phyloP scores from a whole-genome alignment of 2,888 invertebrate species.

The Nectonema munidae region DNA sequence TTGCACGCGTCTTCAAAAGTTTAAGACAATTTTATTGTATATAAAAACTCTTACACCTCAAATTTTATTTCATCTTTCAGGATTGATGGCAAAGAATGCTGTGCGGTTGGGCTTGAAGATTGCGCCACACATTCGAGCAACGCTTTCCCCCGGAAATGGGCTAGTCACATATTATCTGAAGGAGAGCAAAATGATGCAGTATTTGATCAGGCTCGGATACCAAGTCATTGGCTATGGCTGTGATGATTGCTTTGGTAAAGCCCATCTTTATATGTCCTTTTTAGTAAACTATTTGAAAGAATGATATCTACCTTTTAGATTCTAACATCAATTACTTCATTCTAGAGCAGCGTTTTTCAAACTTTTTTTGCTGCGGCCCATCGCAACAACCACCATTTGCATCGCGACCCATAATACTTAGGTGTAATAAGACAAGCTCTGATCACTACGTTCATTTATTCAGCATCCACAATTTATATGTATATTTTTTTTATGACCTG shows the following conservation, averaged over 20 bases:
- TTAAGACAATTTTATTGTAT: no score
- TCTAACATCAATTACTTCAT: background rate
- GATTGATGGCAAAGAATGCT: constrained; percentile 62
- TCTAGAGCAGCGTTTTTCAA: no score
- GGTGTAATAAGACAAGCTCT: no score
- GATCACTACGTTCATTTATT: no score
- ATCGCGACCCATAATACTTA: no score
- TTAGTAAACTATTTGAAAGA: constrained; percentile 63
- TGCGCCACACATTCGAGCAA: constrained; percentile 73
- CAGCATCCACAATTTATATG: no score
- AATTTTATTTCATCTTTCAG: constrained; percentile 27
- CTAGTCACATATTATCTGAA: constrained; percentile 60
- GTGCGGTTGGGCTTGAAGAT: constrained; percentile 57
- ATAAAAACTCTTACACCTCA: no score
- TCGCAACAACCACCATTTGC: no score
- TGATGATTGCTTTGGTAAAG: constrained; percentile 98
- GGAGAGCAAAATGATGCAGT: constrained; percentile 64
- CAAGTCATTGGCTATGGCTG: constrained; percentile 50
- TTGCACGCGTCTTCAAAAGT: no score
- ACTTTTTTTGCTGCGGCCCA: no score
- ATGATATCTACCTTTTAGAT: constrained; percentile 23
- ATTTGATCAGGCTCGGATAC: constrained; percentile 42
- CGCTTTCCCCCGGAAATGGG: constrained; percentile 69
- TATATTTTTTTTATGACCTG: no score
- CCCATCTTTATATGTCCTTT: constrained; percentile 59